Base-by-base conservation (phyloP, 2,888 invertebrate species). In the Meganola albula region DNA sequence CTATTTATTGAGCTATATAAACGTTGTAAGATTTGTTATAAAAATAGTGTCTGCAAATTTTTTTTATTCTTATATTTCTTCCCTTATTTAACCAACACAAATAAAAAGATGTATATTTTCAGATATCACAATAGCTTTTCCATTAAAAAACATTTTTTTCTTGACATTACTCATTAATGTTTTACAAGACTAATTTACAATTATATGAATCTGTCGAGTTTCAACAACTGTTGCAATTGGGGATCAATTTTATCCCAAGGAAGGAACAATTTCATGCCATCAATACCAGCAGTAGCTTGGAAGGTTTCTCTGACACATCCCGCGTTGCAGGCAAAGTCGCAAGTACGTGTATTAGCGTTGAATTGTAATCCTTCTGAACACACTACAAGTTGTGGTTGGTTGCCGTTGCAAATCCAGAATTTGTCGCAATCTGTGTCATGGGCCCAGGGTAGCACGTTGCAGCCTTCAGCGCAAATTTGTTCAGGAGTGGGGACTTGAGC, bases 291-390 rank as follows among this genome's bases (percentile, higher is more conserved):
- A 0, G 69, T 69, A 0, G 62, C 26, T 10, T 74, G 65, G 0
- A 69, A 32, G 0, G 26, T 35, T 0, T 47, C 37, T 12, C 65
- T 56, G 0, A 54, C 50, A 24, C 80, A 83, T 1, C 58, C 59
- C 1, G 60, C 70, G 20, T 82, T 78, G 44, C 65, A 68, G 1
- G 58, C 61, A 28, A 75, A 80, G 37, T 84, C 84, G 31, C 84
- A 84, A 1, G 73, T 72, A 1, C 41, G 44, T 0, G 68, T 70
- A 0, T 18, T 42, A 0, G 51, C 53, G 29, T 84, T 84, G 61
- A 79, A 85, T 29, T 72, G 63, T 3, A 85, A 57, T 10, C 84
- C 84, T 49, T 75, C 72, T 1, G 78, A 44, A 41, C 84, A 85
- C 0, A 50, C 38, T 0, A 55, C 53, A 12, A 77, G 14, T 9